Base-by-base conservation (phyloP, 2,888 invertebrate species). In the Agrochola circellaris region DNA sequence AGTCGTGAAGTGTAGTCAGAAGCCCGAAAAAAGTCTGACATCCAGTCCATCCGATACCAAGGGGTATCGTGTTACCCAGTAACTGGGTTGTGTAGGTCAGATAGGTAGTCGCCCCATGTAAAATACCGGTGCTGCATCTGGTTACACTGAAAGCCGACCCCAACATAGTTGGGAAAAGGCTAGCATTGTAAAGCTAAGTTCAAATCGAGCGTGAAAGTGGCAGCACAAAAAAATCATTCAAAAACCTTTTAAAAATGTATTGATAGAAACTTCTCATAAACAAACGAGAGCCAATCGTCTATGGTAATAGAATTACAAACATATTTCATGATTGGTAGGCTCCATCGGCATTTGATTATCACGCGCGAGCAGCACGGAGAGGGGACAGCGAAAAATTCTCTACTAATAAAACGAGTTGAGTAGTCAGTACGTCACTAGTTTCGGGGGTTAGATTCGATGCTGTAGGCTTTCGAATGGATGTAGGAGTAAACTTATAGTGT, bases 271-370 rank as follows among this genome's bases (percentile, higher is more conserved):
- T 78, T 67, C 45, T 26, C 17, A 45, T 66, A 67, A 74, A 64
- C 71, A 64, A 79, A 66, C 62, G 13, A 6, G 34, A 58, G 1
- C 30, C 79, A 90, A 90, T 90, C 90, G 91, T 88, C 77, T 88
- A 87, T 84, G 86, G 90, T 89, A 92, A 95, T 95, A 89, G 89
- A 93, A 94, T 95, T 95, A 94, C 92, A 91, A 92, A 91, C 92
- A 92, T 92, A 94, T 95, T 95, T 94, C 93, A 93, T 95, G 94
- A 95, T 95, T 95, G 95, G 95, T 92, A 90, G 91, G 92, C 90
- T 94, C 87, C 88, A 89, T 74, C 85, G 89, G 88, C 76, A 93
- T 93, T 93, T 90, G 92, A 93, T 93, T 94, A 93, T 90, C 82
- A 77, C 90, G 88, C 87, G 23, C 83, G 88, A 84, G 76, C 79